phyloP scores from a whole-genome alignment of 2,888 invertebrate genomes.

The Agonopterix heracliana region DNA sequence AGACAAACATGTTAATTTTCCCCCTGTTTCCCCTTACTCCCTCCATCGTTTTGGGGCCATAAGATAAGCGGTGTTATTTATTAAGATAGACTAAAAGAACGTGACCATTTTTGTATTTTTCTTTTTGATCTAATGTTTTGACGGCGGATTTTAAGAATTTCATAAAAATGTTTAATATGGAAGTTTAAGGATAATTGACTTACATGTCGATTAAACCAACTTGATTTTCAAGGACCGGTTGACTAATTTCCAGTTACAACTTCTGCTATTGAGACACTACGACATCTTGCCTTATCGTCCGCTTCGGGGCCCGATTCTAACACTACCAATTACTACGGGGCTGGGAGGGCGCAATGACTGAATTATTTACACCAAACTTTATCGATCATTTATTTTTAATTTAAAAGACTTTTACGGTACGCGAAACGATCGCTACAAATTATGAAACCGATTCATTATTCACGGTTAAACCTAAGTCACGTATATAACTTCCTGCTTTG shows the following conservation, averaged over 20 bases:
- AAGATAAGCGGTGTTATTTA: not conserved
- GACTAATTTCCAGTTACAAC: too few species aligned
- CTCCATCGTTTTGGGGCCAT: slow-evolving; percentile 4
- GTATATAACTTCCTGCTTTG: slow-evolving; percentile 28
- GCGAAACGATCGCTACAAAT: slow-evolving; percentile 6
- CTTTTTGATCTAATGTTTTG: too few species aligned
- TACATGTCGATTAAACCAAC: too few species aligned
- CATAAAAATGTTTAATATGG: too few species aligned
- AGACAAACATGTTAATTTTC: slow-evolving; percentile 74
- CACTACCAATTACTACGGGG: slow-evolving; percentile 32
- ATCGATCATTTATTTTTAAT: slow-evolving; percentile 57
- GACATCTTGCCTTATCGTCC: too few species aligned
- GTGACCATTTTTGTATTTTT: too few species aligned
- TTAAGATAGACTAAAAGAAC: not conserved
- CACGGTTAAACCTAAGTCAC: slow-evolving; percentile 28
- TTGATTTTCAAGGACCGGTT: too few species aligned
- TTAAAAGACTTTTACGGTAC: slow-evolving; percentile 34
- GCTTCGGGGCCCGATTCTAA: slow-evolving; percentile 15
- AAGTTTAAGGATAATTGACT: too few species aligned
- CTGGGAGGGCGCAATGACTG: slow-evolving; percentile 32
- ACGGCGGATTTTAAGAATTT: too few species aligned
- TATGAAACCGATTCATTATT: slow-evolving; percentile 31
- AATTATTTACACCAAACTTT: slow-evolving; percentile 57
- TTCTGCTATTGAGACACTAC: too few species aligned
- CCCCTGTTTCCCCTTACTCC: slow-evolving; percentile 27